Evolutionary conservation across 2,797 vertebrate species (phyloP).

Genomic region (Eurystomus glaucurus): DNA sequence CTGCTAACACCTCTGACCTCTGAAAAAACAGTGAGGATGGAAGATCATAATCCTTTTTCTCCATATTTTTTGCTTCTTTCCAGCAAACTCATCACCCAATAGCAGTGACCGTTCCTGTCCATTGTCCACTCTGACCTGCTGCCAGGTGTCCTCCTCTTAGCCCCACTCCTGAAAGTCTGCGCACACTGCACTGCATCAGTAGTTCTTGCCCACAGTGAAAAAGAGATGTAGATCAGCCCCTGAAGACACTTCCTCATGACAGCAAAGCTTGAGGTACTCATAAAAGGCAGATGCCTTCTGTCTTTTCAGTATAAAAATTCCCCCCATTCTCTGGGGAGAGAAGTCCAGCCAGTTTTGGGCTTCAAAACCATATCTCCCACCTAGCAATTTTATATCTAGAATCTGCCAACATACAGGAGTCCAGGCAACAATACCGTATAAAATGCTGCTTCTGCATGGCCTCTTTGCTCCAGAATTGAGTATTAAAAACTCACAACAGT

Average conservation of each 20-base stretch:
- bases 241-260: neutral
- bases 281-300: neutral
- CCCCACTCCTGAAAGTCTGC: neutral
- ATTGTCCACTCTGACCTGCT: neutral
- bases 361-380: neutral
- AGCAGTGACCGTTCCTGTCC: neutral
- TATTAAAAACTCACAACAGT: neutral
- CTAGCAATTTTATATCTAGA: neutral
- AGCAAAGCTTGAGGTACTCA: neutral
- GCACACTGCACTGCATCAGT: neutral
- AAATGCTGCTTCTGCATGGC: neutral
- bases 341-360: neutral
- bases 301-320: neutral
- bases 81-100: neutral
- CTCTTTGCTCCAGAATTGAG: neutral
- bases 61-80: neutral
- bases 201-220: neutral
- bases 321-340: neutral
- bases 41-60: neutral
- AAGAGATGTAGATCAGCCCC: neutral
- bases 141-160: neutral
- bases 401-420: neutral
- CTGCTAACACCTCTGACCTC: neutral
- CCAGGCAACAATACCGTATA: neutral
- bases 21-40: neutral